Conservation (phyloP, 53 echinoderm and acorn worm genomes). For the Paelopatides confundens region DNA sequence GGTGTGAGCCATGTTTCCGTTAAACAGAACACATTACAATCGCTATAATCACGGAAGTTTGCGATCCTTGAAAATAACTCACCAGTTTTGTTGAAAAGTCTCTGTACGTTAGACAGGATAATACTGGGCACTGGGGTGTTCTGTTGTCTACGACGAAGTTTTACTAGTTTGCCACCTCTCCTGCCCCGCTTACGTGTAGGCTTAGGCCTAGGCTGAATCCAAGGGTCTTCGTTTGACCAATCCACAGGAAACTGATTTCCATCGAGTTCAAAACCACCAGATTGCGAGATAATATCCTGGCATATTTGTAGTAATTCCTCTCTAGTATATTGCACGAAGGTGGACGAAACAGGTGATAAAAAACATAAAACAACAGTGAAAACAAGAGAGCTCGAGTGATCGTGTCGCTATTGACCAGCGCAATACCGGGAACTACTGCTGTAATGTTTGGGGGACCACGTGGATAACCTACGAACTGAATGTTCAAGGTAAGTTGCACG, state of each 20-base stretch:
- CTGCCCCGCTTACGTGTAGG: conserved; percentile 6
- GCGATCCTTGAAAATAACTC: conserved; percentile 39
- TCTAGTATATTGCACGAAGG: conserved; percentile 15
- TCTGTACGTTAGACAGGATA: conserved; percentile 9
- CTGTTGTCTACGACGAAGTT: not conserved
- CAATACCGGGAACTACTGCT: too few relatives aligned
- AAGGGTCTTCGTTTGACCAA: not conserved
- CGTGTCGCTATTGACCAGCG: too few relatives aligned
- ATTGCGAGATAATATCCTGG: not conserved
- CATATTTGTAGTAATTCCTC: conserved; percentile 7
- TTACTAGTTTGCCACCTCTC: too few relatives aligned
- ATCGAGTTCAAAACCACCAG: not conserved
- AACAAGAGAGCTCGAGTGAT: too few relatives aligned
- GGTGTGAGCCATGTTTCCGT: conserved; percentile 40
- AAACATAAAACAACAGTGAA: not conserved
- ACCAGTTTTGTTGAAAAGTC: conserved; percentile 44
- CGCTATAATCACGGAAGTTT: conserved; percentile 44
- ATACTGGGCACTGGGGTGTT: not conserved
- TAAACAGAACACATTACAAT: conserved; percentile 60
- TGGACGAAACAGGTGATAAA: too few relatives aligned
- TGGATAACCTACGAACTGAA: too few relatives aligned
- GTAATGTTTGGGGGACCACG: too few relatives aligned
- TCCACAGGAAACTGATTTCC: not conserved
- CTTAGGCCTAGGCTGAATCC: conserved; percentile 10
- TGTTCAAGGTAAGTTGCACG: too few relatives aligned